Conservation (phyloP, 2,113 vertebrate species). For the Pyxicephalus adspersus region DNA sequence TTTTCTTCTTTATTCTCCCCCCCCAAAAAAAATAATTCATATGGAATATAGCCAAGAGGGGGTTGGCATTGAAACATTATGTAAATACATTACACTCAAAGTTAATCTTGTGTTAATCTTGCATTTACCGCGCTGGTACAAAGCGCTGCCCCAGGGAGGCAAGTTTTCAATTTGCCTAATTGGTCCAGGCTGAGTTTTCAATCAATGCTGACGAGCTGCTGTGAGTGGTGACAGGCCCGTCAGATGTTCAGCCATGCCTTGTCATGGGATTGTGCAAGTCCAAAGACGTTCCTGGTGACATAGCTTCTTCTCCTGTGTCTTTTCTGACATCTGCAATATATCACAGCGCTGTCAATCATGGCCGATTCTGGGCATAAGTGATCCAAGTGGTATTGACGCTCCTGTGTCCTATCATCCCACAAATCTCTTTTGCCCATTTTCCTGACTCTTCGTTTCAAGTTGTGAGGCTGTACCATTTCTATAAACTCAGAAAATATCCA, state of each 20-base stretch:
- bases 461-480: too few relatives aligned
- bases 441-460: too few relatives aligned
- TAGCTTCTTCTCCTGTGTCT: neutral
- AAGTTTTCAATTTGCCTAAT: slow-evolving; percentile 64
- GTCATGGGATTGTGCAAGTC: slow-evolving; percentile 55
- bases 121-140: slow-evolving; percentile 25
- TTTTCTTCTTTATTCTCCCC: too few relatives aligned
- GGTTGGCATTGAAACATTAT: neutral
- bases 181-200: slow-evolving; percentile 66
- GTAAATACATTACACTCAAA: slow-evolving; percentile 38
- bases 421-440: too few relatives aligned
- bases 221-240: slow-evolving; percentile 60
- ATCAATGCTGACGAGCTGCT: slow-evolving; percentile 54
- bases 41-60: slow-evolving; percentile 4
- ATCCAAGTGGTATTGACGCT: too few relatives aligned
- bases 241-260: slow-evolving; percentile 60
- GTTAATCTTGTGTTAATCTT: slow-evolving; percentile 42
- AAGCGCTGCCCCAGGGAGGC: slow-evolving; percentile 53
- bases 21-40: neutral
- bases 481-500: too few relatives aligned
- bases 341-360: neutral
- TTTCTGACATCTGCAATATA: neutral
- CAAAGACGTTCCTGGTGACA: slow-evolving; percentile 27
- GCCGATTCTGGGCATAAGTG: too few relatives aligned
- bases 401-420: too few relatives aligned